A percentile compares a stretch with the other conserved stretches of the same genome.
These are phyloP conservation scores for Gymnothorax javanicus DNA, from an alignment of 2,797 vertebrate species.

Conservation along the genomic window DNA sequence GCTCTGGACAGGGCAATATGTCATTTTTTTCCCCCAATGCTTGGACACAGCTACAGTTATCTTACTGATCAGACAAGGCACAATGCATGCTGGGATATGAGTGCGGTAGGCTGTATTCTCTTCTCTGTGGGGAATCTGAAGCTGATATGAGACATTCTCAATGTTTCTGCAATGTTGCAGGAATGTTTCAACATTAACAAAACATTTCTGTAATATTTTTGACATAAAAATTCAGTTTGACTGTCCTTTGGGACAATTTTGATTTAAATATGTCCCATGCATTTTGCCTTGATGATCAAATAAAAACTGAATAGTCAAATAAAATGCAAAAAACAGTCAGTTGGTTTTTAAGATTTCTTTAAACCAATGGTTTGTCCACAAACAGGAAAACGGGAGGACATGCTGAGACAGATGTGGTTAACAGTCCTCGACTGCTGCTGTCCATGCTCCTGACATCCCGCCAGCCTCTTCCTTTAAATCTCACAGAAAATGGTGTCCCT, in stretches of 20 bases:
- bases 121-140: not conserved
- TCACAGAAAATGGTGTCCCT: not conserved
- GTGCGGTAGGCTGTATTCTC: not conserved
- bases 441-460: not conserved
- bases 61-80: not conserved
- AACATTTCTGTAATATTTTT: too few species aligned
- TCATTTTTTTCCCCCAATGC: not conserved
- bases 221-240: too few species aligned
- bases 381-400: not conserved
- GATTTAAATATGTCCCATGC: too few species aligned
- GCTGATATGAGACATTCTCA: not conserved
- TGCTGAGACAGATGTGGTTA: not conserved
- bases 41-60: not conserved
- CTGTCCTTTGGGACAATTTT: too few species aligned
- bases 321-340: too few species aligned
- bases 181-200: too few species aligned
- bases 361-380: not conserved
- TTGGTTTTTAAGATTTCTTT: too few species aligned
- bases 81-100: not conserved
- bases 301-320: too few species aligned
- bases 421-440: not conserved
- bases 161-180: too few species aligned
- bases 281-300: too few species aligned
- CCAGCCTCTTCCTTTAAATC: not conserved
- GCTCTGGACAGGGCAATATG: too few species aligned